Evolutionary conservation across 2,888 invertebrate genomes (phyloP).

Genomic region (Gerris lacustris): DNA sequence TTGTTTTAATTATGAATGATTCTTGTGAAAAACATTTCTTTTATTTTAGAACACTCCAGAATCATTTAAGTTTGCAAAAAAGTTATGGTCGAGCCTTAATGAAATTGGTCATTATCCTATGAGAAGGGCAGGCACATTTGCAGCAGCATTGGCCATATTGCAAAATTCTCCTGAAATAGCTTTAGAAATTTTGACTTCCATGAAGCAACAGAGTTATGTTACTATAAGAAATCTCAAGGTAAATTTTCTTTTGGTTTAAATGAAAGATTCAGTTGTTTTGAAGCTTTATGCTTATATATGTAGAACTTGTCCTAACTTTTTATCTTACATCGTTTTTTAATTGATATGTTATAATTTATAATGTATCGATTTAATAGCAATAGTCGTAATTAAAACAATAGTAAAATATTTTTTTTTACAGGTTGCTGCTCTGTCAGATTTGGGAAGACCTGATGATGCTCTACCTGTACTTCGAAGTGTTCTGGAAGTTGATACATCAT

Average conservation of each 20-base stretch:
- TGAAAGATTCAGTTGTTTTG: too few relatives aligned
- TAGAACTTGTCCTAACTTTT: too few relatives aligned
- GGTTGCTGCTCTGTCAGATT: slow-evolving; percentile 46
- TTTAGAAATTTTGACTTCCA: slow-evolving; percentile 49
- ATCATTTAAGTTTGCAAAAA: slow-evolving; percentile 50
- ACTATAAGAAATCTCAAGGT: slow-evolving; percentile 58
- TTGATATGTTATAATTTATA: too few relatives aligned
- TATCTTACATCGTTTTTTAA: too few relatives aligned
- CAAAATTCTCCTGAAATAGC: slow-evolving; percentile 55
- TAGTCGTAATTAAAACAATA: too few relatives aligned
- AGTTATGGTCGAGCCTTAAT: slow-evolving; percentile 49
- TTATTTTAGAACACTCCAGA: slow-evolving; percentile 54
- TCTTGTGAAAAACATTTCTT: neutral
- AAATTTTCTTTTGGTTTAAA: slow-evolving; percentile 13
- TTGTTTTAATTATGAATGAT: too few relatives aligned
- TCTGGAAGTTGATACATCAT: slow-evolving; percentile 45
- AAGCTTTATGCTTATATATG: too few relatives aligned
- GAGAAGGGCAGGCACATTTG: slow-evolving; percentile 50
- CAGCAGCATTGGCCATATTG: slow-evolving; percentile 53
- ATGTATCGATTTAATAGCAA: too few relatives aligned
- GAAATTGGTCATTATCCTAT: slow-evolving; percentile 46
- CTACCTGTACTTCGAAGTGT: slow-evolving; percentile 46
- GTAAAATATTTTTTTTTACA: slow-evolving; percentile 26
- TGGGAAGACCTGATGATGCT: slow-evolving; percentile 53
- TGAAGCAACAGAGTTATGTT: slow-evolving; percentile 48